phyloP scores from a whole-genome alignment of 2,888 invertebrate genomes.

The Teleiodes luculella region DNA sequence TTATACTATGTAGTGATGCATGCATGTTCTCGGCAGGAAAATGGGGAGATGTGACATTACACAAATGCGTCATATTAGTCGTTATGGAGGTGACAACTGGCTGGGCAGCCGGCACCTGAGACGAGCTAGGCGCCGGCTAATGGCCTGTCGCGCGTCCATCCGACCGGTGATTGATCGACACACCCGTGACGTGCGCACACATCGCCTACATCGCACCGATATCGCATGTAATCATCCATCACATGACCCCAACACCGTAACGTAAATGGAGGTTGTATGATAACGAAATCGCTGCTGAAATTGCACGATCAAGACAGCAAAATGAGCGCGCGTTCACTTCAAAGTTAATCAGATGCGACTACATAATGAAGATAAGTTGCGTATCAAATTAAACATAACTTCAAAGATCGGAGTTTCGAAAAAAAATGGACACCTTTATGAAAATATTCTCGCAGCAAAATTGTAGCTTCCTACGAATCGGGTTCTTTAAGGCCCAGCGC shows the following conservation, averaged over 20 bases:
- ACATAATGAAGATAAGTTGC: neutral
- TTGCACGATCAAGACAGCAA: neutral
- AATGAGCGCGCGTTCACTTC: neutral
- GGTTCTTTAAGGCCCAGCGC: no score
- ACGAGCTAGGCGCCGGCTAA: constrained; percentile 51
- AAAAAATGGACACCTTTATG: neutral
- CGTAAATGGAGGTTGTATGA: neutral
- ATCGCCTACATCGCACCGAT: constrained; percentile 48
- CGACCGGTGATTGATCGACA: constrained; percentile 72
- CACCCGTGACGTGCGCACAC: constrained; percentile 62
- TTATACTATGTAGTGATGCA: no score
- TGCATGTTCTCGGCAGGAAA: neutral
- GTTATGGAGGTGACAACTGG: constrained; percentile 25
- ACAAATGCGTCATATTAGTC: neutral
- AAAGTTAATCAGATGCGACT: neutral
- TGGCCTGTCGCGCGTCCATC: constrained; percentile 73
- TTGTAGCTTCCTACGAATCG: constrained; percentile 18
- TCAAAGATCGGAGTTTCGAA: neutral
- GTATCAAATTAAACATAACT: neutral
- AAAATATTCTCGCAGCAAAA: constrained; percentile 3
- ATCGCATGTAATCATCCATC: constrained; percentile 60
- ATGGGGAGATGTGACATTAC: neutral
- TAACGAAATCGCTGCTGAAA: neutral
- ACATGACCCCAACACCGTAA: constrained; percentile 42
- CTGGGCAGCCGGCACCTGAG: constrained; percentile 17